Conservation (phyloP, 2,797 vertebrate genomes). For the Balearica regulorum region DNA sequence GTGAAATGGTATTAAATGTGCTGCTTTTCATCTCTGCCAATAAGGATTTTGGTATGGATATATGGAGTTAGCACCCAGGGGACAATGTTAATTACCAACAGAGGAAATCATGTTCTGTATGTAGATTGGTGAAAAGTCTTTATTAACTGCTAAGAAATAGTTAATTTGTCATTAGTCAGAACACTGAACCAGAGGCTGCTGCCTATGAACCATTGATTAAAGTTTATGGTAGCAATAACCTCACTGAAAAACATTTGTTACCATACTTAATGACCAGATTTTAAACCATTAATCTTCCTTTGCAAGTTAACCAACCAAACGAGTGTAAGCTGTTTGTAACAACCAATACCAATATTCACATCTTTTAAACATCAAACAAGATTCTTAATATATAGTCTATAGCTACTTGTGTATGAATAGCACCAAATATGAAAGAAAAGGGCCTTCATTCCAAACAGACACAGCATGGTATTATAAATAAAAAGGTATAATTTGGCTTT, state of each 20-base stretch:
- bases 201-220: slow-evolving; percentile 66
- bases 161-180: slow-evolving; percentile 74
- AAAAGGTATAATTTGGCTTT: slow-evolving; percentile 26
- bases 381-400: slow-evolving; percentile 25
- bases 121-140: slow-evolving; percentile 69
- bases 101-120: slow-evolving; percentile 63
- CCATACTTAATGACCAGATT: slow-evolving; percentile 69
- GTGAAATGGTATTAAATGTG: slow-evolving; percentile 57
- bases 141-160: slow-evolving; percentile 76
- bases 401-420: slow-evolving; percentile 45
- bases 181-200: slow-evolving; percentile 55
- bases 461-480: background rate
- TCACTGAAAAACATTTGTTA: slow-evolving; percentile 71
- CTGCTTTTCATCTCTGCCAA: slow-evolving; percentile 51
- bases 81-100: slow-evolving; percentile 47
- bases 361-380: slow-evolving; percentile 53
- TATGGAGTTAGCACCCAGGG: slow-evolving; percentile 23
- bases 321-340: slow-evolving; percentile 63
- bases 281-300: slow-evolving; percentile 70
- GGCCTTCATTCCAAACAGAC: background rate
- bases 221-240: slow-evolving; percentile 72
- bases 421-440: slow-evolving; percentile 1
- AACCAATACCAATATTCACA: slow-evolving; percentile 65
- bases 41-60: slow-evolving; percentile 36
- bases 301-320: slow-evolving; percentile 68